Base-by-base conservation (phyloP, 1,140 invertebrate genomes). In the Melipona quadrifasciata region DNA sequence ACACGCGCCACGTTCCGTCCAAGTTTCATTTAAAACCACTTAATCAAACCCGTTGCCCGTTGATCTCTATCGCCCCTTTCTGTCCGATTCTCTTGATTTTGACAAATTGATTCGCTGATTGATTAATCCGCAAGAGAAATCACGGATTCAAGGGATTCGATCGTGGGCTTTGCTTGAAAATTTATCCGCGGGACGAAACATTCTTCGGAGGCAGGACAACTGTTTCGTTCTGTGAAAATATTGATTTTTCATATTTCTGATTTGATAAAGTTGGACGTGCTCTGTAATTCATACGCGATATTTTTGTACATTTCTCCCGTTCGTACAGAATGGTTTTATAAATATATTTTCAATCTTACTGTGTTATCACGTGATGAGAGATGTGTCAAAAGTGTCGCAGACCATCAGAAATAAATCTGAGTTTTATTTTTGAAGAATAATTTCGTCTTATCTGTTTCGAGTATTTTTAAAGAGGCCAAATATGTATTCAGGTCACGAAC, bases 1-100 rank as follows among this genome's bases (percentile, higher is more conserved):
- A 67, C 80, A 39, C 53, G 47, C 17, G 21, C 21, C 51, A 24
- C 6, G 24, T 4, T 61, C 31, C 51, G 73, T 82, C 51, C 34
- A 51, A 82, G 17, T 68, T 68, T 68, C 80, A 82, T 82, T 82
- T 82, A 67, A 82, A 82, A 77, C 73, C 61, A 67, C 80, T 82
- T 77, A 82, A 82, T 82, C 80, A 82, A 82, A 75, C 27, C n/a
- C 39, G 64, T 47, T 39, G 34, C n/a, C 79, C 19, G 70, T 31
- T 81, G 64, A 72, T 47, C 70, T 19, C 27, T 51, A 16, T 68
- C 47, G 47, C 64, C 47, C 58, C 53, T 82, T 55, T 67, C 51
- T 55, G 27, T 21, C 2, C 24, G 17, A 31, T 21, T 27, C 53
- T 21, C 47, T 39, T 76, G 34, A 76, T 68, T 67, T 68, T 82